phyloP scores from a whole-genome alignment of 2,797 vertebrate species.

The Micropoecilia bifurca region DNA sequence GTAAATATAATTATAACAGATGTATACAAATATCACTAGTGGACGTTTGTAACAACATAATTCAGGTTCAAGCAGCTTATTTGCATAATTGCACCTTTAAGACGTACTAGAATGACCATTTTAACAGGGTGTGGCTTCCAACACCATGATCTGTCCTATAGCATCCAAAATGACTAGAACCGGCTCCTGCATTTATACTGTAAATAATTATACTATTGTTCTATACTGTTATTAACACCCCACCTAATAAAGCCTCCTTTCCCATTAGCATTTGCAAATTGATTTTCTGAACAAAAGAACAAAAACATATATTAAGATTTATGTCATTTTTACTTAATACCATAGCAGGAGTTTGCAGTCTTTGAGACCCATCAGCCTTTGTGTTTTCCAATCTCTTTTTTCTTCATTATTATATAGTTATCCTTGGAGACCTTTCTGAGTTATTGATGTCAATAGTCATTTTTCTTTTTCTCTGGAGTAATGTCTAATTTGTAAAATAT shows the following conservation, averaged over 20 bases:
- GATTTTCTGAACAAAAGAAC: constrained; percentile 19
- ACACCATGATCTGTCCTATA: not conserved
- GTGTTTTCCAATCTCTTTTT: not conserved
- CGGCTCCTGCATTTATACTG: constrained; percentile 6
- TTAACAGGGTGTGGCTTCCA: not conserved
- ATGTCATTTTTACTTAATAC: not conserved
- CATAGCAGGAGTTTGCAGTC: not conserved
- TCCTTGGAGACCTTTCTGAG: constrained; percentile 29
- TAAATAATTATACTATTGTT: constrained; percentile 25
- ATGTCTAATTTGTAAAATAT: constrained; percentile 11
- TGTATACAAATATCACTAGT: not conserved
- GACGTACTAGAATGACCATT: not conserved
- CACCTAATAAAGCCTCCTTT: constrained; percentile 39
- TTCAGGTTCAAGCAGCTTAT: not conserved
- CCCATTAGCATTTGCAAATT: constrained; percentile 21
- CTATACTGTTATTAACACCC: constrained; percentile 40
- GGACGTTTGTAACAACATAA: not conserved
- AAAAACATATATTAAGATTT: constrained; percentile 45
- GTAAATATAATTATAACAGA: not conserved
- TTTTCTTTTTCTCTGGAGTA: constrained; percentile 16
- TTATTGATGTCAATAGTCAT: constrained; percentile 12
- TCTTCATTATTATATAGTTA: not conserved
- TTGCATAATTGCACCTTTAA: not conserved
- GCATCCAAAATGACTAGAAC: not conserved
- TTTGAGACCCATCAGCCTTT: constrained; percentile 11